These are phyloP conservation scores for Ibidorhyncha struthersii DNA, from an alignment of 2,113 vertebrate species.

Conservation along the genomic window DNA sequence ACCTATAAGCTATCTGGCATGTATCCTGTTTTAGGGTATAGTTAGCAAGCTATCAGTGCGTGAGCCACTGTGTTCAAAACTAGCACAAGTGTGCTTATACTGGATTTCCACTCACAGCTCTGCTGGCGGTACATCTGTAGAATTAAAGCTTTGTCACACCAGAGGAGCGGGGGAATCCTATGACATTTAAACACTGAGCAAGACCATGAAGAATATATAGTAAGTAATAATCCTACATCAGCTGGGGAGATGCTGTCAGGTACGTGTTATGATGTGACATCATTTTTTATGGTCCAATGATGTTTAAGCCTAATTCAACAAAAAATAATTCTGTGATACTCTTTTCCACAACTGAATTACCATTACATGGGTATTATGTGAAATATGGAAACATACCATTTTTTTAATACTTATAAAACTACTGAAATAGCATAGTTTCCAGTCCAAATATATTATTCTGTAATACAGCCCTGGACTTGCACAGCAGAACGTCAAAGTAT, in stretches of 20 bases:
- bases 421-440: neutral
- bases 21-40: neutral
- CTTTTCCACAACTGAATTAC: neutral
- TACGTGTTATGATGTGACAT: neutral
- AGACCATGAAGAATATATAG: neutral
- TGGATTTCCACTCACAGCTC: neutral
- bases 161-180: neutral
- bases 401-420: neutral
- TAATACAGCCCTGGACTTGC: neutral
- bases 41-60: neutral
- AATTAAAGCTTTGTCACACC: neutral
- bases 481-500: neutral
- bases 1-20: neutral
- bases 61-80: neutral
- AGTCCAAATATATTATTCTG: neutral
- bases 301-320: neutral
- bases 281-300: neutral
- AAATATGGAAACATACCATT: neutral
- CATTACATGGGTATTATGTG: neutral
- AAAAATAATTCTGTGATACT: neutral
- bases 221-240: neutral
- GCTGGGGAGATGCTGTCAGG: neutral
- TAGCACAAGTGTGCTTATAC: neutral
- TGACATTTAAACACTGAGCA: neutral
- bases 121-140: neutral